Evolutionary conservation across 1,140 invertebrate genomes (phyloP).

Genomic region (Bombus difficillimus): DNA sequence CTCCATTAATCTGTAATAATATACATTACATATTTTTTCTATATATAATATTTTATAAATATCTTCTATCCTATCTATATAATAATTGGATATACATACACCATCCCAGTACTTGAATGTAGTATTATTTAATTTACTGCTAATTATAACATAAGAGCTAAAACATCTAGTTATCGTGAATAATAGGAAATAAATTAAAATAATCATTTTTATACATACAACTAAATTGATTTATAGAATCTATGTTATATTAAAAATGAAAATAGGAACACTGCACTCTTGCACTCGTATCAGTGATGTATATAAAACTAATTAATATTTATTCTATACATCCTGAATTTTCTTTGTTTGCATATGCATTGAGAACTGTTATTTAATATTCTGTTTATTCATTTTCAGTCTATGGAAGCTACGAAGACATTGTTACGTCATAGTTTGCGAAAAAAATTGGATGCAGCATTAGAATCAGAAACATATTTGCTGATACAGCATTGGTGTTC

Average conservation of each 20-base stretch:
- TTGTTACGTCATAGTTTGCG: slow-evolving; percentile 83
- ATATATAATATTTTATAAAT: slow-evolving; percentile 6
- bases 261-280: slow-evolving; percentile 27
- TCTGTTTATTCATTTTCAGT: slow-evolving; percentile 77
- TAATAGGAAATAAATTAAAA: slow-evolving; percentile 35
- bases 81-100: slow-evolving; percentile 61
- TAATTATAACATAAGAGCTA: slow-evolving; percentile 69
- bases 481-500: slow-evolving; percentile 87
- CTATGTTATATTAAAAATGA: slow-evolving; percentile 3
- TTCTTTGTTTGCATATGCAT: background rate
- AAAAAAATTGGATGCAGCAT: slow-evolving; percentile 82
- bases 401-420: slow-evolving; percentile 85
- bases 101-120: slow-evolving; percentile 73
- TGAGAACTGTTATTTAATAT: background rate
- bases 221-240: background rate
- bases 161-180: slow-evolving; percentile 28
- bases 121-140: slow-evolving; percentile 70
- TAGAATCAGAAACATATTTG: slow-evolving; percentile 85
- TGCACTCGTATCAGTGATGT: slow-evolving; percentile 20
- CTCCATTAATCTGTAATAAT: slow-evolving; percentile 80
- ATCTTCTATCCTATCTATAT: background rate
- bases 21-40: slow-evolving; percentile 5
- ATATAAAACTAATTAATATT: slow-evolving; percentile 59
- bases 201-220: slow-evolving; percentile 40
- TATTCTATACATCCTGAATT: slow-evolving; percentile 25